Percentiles rank a stretch among this genome's conserved stretches.
Evolutionary conservation across 2,113 vertebrate genomes (phyloP).

Genomic region (Seriola rivoliana): DNA sequence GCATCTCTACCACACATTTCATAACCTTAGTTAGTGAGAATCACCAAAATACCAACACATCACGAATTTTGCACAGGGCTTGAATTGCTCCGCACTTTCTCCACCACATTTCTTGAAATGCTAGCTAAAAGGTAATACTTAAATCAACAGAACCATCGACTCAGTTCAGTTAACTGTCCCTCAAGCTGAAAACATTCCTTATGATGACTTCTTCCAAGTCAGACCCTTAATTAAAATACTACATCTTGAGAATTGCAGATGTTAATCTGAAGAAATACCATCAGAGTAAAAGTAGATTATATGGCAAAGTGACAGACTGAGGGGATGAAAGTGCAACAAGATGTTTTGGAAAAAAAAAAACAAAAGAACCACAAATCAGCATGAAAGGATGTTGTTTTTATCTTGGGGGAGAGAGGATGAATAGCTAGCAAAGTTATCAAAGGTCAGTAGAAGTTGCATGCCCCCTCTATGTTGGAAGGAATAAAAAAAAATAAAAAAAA

Average conservation of each 20-base stretch:
- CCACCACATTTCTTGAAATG: too few relatives aligned
- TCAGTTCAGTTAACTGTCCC: not conserved
- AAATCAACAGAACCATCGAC: not conserved
- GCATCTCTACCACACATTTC: not conserved
- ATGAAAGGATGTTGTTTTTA: slow-evolving; percentile 56
- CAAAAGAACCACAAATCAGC: slow-evolving; percentile 48
- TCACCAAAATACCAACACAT: not conserved
- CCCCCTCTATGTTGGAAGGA: slow-evolving; percentile 25
- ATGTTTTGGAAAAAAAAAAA: slow-evolving; percentile 44
- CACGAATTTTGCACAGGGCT: too few relatives aligned
- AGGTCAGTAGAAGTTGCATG: slow-evolving; percentile 66
- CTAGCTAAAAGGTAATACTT: not conserved
- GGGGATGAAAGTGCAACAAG: slow-evolving; percentile 33
- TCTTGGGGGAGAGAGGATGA: slow-evolving; percentile 64
- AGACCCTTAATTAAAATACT: slow-evolving; percentile 10
- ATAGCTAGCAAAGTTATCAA: slow-evolving; percentile 62
- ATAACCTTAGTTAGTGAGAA: not conserved
- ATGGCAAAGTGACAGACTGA: not conserved
- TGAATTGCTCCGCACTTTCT: not conserved
- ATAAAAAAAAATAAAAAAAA: not conserved
- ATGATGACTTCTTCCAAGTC: not conserved
- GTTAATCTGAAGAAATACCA: slow-evolving; percentile 13
- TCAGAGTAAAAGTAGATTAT: slow-evolving; percentile 5
- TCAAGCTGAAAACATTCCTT: too few relatives aligned
- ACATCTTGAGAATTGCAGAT: not conserved